Conservation (phyloP, 1,140 invertebrate genomes). For the Stenopsyche tienmushanensis region DNA sequence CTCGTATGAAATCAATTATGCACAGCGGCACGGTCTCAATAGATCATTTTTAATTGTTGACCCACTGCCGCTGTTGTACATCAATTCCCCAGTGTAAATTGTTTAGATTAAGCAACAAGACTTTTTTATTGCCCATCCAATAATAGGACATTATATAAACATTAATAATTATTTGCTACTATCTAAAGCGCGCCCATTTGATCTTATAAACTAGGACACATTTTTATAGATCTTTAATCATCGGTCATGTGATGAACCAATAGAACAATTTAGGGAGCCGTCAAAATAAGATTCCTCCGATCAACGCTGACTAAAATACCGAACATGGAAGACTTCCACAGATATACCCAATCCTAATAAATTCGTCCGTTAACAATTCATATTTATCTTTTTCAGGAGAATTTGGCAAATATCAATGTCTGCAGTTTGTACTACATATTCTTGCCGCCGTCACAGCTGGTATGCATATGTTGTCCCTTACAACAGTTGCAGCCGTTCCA, state of each 20-base stretch:
- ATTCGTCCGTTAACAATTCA: neutral
- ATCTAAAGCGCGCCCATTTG: too few species aligned
- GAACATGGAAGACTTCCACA: too few species aligned
- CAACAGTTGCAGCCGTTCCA: conserved; percentile 76
- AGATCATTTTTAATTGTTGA: too few species aligned
- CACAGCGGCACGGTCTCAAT: too few species aligned
- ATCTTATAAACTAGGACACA: neutral
- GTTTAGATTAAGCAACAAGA: conserved; percentile 22
- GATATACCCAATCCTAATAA: neutral
- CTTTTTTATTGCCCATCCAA: conserved; percentile 30
- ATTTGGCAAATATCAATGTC: conserved; percentile 75
- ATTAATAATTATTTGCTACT: conserved; percentile 28
- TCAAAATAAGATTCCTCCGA: neutral
- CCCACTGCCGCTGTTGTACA: too few species aligned
- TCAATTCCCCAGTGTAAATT: conserved; percentile 15
- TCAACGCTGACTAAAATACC: too few species aligned
- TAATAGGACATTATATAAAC: conserved; percentile 15
- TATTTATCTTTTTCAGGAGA: conserved; percentile 60
- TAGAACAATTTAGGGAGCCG: too few species aligned
- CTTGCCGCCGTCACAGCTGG: conserved; percentile 73
- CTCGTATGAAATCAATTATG: too few species aligned
- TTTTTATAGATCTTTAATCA: too few species aligned
- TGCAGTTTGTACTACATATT: conserved; percentile 74
- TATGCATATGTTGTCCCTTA: conserved; percentile 75
- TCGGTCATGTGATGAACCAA: too few species aligned